Percentiles rank a stretch among this genome's conserved stretches.
These are phyloP conservation scores for Drosophila tani DNA, from an alignment of 1,140 invertebrate genomes.

Conservation along the genomic window DNA sequence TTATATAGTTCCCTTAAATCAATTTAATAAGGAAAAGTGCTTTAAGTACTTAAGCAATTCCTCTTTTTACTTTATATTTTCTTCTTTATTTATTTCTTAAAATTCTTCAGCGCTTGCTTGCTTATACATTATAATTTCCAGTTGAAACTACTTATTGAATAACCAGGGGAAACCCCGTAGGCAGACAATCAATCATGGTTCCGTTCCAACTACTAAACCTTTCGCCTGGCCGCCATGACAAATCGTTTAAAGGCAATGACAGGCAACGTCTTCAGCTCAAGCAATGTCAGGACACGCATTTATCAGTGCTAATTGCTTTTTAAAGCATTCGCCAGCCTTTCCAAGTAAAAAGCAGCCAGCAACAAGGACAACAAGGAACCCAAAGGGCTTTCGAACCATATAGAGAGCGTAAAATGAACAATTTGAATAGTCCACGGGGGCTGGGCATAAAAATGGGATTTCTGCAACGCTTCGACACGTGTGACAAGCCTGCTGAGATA, in stretches of 20 bases:
- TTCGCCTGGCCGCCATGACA: conserved; percentile 25
- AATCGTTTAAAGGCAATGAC: conserved; percentile 56
- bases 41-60: not conserved
- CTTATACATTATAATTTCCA: not conserved
- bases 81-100: not conserved
- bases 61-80: not conserved
- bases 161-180: not conserved
- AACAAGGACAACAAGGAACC: conserved; percentile 15
- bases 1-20: not conserved
- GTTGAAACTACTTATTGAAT: not conserved
- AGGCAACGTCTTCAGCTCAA: conserved; percentile 30
- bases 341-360: conserved; percentile 19
- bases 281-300: conserved; percentile 58
- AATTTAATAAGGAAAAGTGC: not conserved
- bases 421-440: conserved; percentile 18
- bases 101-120: not conserved
- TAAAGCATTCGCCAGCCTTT: conserved; percentile 49
- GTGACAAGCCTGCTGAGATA: conserved; percentile 51
- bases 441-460: conserved; percentile 21
- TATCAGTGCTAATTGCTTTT: conserved; percentile 76
- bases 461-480: conserved; percentile 56
- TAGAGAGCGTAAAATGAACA: conserved; percentile 26
- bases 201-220: conserved; percentile 1
- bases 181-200: conserved; percentile 29
- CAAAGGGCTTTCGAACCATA: conserved; percentile 8